Base-by-base conservation (phyloP, 2,113 vertebrate genomes). In the Taurulus bubalis region DNA sequence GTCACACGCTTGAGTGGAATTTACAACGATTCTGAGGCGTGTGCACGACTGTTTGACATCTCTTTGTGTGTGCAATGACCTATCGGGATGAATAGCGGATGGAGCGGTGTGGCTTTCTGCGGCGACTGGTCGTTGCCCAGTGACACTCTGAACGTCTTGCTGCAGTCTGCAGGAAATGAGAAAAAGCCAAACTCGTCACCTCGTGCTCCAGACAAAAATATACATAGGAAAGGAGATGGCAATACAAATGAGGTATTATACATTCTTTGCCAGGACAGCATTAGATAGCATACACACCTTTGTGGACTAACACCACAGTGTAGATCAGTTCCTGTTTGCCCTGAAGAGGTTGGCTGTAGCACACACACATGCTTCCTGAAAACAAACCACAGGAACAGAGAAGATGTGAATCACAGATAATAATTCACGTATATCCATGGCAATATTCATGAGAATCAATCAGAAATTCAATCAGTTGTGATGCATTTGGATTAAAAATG, bases 361-460 rank as follows among this genome's bases (percentile, higher is more conserved):
- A 99, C 24, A 97, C 90, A 88, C 96, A 98, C 85, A 99, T 92
- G 79, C 96, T 96, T 87, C 98, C 98, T 99, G 85, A 80, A 83
- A 79, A 3, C 16, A 71, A 75, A 82, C 15, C 53, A 80, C 9
- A 74, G 38, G 18, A n/a, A 38, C 1, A 75, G 12, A 28, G 22
- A 22, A 38, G 32, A 18, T 34, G 34, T 12, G 15, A 18, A 78
- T 80, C 59, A 70, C 45, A 69, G n/a, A 42, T 4, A 60, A 28
- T 36, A 8, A 11, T 10, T 58, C 14, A 51, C 6, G 8, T 4
- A 26, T 6, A 24, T 34, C 1, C 0, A 1, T 34, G 53, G 8
- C 6, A 16, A 32, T 6, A 26, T 32, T 68, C 1, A 64, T 4
- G 12, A 67, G 42, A 12, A 42, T 59, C 32, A 71, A 22, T n/a